Conservation (phyloP, 2,113 vertebrate species). For the Leptobrachium leishanense region DNA sequence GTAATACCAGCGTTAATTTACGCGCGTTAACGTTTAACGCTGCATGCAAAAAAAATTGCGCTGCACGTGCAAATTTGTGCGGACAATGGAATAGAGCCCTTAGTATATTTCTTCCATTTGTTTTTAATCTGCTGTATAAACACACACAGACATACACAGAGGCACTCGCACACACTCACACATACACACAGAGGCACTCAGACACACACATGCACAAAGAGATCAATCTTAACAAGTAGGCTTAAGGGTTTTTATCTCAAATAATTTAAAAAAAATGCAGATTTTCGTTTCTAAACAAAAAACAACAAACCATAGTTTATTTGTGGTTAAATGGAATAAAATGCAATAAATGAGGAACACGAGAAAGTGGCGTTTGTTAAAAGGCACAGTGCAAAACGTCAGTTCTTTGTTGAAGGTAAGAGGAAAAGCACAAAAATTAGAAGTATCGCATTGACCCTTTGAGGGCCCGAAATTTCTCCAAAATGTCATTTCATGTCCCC, state of each 20-base stretch:
- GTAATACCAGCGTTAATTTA: no score
- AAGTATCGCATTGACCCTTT: no score
- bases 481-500: no score
- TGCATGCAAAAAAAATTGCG: no score
- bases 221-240: slow-evolving; percentile 9
- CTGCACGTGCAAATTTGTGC: no score
- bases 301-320: not conserved
- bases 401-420: not conserved
- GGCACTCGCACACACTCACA: not conserved
- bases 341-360: slow-evolving; percentile 15
- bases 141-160: rapidly evolving
- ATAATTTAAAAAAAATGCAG: no score
- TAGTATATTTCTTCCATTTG: not conserved
- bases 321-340: not conserved
- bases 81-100: no score
- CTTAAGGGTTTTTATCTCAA: not conserved
- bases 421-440: no score
- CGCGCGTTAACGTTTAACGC: no score
- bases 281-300: not conserved
- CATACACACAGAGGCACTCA: no score
- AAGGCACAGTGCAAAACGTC: slow-evolving; percentile 9
- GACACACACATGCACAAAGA: not conserved
- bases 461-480: no score
- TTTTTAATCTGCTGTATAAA: slow-evolving; percentile 16
- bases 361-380: slow-evolving; percentile 8